These are phyloP conservation scores for Conops quadrifasciatus DNA, from an alignment of 2,888 invertebrate genomes.

Conservation along the genomic window DNA sequence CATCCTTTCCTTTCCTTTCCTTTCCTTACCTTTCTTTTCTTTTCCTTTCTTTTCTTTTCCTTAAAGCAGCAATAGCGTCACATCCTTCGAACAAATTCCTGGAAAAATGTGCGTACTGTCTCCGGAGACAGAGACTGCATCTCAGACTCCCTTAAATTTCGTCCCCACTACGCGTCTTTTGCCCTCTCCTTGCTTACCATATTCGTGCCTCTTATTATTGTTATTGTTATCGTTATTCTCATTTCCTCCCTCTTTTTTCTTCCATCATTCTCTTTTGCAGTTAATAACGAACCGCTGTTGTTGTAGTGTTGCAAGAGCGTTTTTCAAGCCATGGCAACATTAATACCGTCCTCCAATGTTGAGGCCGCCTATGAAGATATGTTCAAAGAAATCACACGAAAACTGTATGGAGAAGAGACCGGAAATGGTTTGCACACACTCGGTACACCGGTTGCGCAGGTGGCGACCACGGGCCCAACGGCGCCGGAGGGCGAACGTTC, in stretches of 20 bases:
- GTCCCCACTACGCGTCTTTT: not conserved
- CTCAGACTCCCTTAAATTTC: constrained; percentile 18
- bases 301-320: constrained; percentile 49
- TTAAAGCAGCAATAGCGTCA: not conserved
- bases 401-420: constrained; percentile 86
- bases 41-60: too few species aligned
- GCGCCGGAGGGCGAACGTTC: constrained; percentile 66
- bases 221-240: constrained; percentile 24
- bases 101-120: constrained; percentile 30
- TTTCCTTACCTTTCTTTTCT: too few species aligned
- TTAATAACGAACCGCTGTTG: constrained; percentile 53
- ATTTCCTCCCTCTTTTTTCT: constrained; percentile 18
- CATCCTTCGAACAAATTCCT: constrained; percentile 28
- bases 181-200: not conserved
- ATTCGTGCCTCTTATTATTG: constrained; percentile 22
- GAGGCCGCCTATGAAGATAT: constrained; percentile 68
- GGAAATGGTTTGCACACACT: constrained; percentile 66
- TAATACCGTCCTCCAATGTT: constrained; percentile 66
- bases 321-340: constrained; percentile 63
- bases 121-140: constrained; percentile 24
- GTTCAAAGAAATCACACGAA: constrained; percentile 88
- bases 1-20: too few species aligned
- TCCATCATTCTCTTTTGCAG: constrained; percentile 45
- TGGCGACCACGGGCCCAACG: constrained; percentile 65
- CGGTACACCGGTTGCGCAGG: constrained; percentile 65